Evolutionary conservation across 1,140 invertebrate genomes (phyloP).

Genomic region (Macrobrachium rosenbergii): DNA sequence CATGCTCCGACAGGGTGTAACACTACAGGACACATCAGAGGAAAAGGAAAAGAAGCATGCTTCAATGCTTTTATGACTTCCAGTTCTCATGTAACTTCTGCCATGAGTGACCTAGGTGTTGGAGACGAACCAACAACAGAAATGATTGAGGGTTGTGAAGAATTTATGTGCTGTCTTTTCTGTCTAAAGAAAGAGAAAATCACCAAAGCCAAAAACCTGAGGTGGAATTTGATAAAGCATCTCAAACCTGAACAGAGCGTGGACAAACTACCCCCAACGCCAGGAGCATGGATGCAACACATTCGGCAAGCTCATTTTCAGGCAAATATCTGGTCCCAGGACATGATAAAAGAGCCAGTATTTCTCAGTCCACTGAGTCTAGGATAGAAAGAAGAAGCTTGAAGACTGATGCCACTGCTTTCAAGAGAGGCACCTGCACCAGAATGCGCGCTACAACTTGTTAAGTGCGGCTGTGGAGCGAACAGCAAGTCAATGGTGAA

Average conservation of each 20-base stretch:
- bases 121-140: slow-evolving; percentile 10
- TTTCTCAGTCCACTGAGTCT: neutral
- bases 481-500: too few relatives aligned
- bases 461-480: too few relatives aligned
- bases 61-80: neutral
- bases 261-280: slow-evolving; percentile 14
- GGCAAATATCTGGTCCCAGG: slow-evolving; percentile 21
- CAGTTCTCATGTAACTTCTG: neutral
- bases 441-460: neutral
- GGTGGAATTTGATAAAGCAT: neutral
- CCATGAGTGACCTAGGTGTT: neutral
- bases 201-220: neutral
- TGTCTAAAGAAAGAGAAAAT: neutral
- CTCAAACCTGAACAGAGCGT: slow-evolving; percentile 22
- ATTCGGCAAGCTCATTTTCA: slow-evolving; percentile 22
- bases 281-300: slow-evolving; percentile 16
- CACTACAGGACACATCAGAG: slow-evolving; percentile 4
- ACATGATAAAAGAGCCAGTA: neutral
- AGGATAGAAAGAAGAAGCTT: slow-evolving; percentile 5
- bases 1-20: slow-evolving; percentile 14
- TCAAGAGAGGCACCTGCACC: slow-evolving; percentile 5
- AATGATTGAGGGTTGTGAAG: neutral
- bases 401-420: slow-evolving; percentile 6
- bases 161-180: slow-evolving; percentile 12
- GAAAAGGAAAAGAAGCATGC: slow-evolving; percentile 5